Percentiles rank a stretch among this genome's conserved stretches.
Conservation (phyloP, 1,140 invertebrate species). For the Lordiphosa stackelbergi region DNA sequence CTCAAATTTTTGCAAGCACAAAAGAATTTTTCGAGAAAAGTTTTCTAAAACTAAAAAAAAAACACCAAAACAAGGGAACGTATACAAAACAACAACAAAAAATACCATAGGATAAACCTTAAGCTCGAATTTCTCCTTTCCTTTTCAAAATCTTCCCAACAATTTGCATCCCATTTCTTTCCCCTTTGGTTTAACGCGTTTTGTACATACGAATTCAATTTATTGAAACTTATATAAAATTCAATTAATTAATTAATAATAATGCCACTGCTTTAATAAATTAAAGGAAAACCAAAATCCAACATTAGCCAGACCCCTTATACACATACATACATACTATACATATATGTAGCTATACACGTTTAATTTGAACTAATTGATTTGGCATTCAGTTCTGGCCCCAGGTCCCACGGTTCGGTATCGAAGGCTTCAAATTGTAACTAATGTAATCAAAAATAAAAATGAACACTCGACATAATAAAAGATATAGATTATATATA, state of each 20-base stretch:
- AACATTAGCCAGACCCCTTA: background rate
- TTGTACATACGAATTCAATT: conserved; percentile 40
- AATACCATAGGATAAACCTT: conserved; percentile 21
- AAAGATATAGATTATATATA: conserved; percentile 10
- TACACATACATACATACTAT: conserved; percentile 3
- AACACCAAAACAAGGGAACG: conserved; percentile 33
- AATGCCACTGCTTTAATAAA: too few relatives aligned
- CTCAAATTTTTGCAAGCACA: conserved; percentile 57
- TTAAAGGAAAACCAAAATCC: too few relatives aligned
- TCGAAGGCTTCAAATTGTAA: too few relatives aligned
- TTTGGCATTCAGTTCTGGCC: too few relatives aligned
- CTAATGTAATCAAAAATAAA: too few relatives aligned
- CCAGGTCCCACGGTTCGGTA: too few relatives aligned
- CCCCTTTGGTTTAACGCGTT: too few relatives aligned
- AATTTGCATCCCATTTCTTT: too few relatives aligned
- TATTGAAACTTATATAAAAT: conserved; percentile 44
- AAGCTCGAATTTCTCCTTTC: conserved; percentile 24
- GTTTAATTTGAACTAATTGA: too few relatives aligned
- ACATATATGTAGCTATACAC: conserved; percentile 1
- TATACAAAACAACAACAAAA: conserved; percentile 41
- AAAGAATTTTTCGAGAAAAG: conserved; percentile 68
- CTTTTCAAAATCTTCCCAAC: too few relatives aligned
- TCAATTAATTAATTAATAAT: background rate
- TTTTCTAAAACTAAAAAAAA: conserved; percentile 63
- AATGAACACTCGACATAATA: too few relatives aligned